Conservation (phyloP, 1,140 invertebrate species). For the Macrobrachium nipponense region DNA sequence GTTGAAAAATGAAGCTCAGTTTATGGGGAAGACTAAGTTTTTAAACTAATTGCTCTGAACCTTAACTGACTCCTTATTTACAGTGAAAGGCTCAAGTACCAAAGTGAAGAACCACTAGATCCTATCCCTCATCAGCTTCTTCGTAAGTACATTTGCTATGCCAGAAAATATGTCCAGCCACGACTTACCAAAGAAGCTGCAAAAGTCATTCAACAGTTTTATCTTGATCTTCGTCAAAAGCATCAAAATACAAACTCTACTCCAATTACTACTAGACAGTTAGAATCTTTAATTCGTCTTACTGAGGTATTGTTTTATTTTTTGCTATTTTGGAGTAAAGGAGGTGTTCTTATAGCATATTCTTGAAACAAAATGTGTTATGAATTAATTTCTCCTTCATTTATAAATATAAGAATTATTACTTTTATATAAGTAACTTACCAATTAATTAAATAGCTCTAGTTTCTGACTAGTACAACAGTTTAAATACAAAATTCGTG, state of each 20-base stretch:
- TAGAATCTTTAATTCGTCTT: conserved; percentile 89
- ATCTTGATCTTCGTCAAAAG: conserved; percentile 80
- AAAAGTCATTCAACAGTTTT: conserved; percentile 81
- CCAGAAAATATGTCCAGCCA: conserved; percentile 88
- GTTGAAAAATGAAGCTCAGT: neutral
- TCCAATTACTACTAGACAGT: conserved; percentile 85
- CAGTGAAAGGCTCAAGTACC: conserved; percentile 76
- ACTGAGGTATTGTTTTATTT: conserved; percentile 68
- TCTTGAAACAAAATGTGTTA: too few species aligned
- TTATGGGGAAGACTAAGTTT: too few species aligned
- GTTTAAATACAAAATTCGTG: too few species aligned
- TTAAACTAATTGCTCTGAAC: too few species aligned
- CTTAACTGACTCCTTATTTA: conserved; percentile 53
- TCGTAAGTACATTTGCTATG: conserved; percentile 92
- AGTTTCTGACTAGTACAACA: too few species aligned
- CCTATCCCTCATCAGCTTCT: conserved; percentile 81
- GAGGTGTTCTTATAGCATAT: neutral
- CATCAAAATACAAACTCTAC: conserved; percentile 75
- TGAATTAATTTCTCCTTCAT: neutral
- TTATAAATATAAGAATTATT: neutral
- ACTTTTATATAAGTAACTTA: too few species aligned
- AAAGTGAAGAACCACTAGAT: conserved; percentile 76
- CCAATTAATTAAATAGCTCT: too few species aligned
- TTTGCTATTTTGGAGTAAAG: neutral
- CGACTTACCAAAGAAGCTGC: conserved; percentile 79